Evolutionary conservation across 2,888 invertebrate species (phyloP).

Genomic region (Autographa gamma): DNA sequence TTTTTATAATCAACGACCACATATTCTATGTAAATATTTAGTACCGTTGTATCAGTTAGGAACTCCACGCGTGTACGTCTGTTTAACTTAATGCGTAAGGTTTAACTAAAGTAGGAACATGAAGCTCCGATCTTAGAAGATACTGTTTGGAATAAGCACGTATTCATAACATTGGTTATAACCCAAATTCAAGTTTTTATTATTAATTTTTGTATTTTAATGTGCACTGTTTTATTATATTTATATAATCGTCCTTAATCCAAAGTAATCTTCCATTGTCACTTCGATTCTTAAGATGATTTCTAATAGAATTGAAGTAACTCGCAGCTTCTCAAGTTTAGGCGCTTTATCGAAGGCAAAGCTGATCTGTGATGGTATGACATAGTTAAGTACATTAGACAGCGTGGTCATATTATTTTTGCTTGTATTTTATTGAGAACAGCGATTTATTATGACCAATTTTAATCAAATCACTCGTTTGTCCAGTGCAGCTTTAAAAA

Average conservation of each 20-base stretch:
- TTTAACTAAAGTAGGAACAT: slow-evolving; percentile 52
- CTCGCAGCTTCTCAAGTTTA: slow-evolving; percentile 73
- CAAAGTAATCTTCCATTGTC: slow-evolving; percentile 53
- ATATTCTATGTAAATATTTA: slow-evolving; percentile 55
- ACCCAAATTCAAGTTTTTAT: slow-evolving; percentile 16
- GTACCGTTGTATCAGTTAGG: slow-evolving; percentile 44
- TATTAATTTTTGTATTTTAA: slow-evolving; percentile 26
- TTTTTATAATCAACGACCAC: slow-evolving; percentile 52
- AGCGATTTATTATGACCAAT: slow-evolving; percentile 66
- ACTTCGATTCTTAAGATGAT: slow-evolving; percentile 44
- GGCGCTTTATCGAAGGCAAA: slow-evolving; percentile 81
- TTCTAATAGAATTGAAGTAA: slow-evolving; percentile 50
- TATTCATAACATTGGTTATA: slow-evolving; percentile 25
- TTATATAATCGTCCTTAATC: slow-evolving; percentile 51
- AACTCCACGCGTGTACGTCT: slow-evolving; percentile 53
- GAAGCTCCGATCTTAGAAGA: slow-evolving; percentile 60
- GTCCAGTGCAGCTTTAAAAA: slow-evolving; percentile 69
- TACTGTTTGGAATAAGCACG: slow-evolving; percentile 56
- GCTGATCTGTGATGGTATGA: slow-evolving; percentile 87
- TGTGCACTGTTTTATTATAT: slow-evolving; percentile 24
- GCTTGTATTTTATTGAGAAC: slow-evolving; percentile 65
- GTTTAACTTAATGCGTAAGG: slow-evolving; percentile 44
- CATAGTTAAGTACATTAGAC: slow-evolving; percentile 84
- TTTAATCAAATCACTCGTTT: slow-evolving; percentile 58
- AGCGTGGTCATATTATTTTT: slow-evolving; percentile 71